Conservation (phyloP, 2,113 vertebrate genomes). For the Megaceryle torquata region DNA sequence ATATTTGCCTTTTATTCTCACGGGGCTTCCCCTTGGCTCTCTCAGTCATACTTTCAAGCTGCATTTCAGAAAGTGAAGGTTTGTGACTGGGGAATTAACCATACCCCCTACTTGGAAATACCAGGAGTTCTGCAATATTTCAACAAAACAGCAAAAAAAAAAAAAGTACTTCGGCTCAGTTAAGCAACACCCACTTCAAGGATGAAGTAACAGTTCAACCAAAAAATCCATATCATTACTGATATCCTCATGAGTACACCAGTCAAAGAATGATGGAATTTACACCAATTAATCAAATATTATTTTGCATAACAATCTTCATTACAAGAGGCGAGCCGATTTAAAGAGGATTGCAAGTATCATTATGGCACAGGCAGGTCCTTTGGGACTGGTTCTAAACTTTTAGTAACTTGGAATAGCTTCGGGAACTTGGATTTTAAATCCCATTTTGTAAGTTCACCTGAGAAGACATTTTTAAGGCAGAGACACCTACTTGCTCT, state of each 20-base stretch:
- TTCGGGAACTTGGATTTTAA: background rate
- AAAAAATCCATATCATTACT: background rate
- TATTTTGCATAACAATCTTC: background rate
- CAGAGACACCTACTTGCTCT: slow-evolving; percentile 88
- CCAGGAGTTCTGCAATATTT: background rate
- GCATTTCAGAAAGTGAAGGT: background rate
- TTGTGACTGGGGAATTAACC: background rate
- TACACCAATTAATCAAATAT: background rate
- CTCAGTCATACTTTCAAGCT: background rate
- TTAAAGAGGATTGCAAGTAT: background rate
- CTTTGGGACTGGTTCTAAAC: background rate
- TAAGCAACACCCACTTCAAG: background rate
- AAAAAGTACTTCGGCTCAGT: background rate
- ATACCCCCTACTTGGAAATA: background rate
- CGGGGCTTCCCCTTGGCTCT: background rate
- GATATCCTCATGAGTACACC: background rate
- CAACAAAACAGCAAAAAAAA: background rate
- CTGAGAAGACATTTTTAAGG: background rate
- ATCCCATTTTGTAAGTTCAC: background rate
- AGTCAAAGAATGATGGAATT: background rate
- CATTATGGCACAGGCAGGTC: background rate
- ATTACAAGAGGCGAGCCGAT: background rate
- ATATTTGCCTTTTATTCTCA: background rate
- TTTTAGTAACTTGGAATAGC: background rate
- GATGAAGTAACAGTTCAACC: background rate